phyloP scores from a whole-genome alignment of 1,140 invertebrate species.

The Campoletis sonorensis region DNA sequence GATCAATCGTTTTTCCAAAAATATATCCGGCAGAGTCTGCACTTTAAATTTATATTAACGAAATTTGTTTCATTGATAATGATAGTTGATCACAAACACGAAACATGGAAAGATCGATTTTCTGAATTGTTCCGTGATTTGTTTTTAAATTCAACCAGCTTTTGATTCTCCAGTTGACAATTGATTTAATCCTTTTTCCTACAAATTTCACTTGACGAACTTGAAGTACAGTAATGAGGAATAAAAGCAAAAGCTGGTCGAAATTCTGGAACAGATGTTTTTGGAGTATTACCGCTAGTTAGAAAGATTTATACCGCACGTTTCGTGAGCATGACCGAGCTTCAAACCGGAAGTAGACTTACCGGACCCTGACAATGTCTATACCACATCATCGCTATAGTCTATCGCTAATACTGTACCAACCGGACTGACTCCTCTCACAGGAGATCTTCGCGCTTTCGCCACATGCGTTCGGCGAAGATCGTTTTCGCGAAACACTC shows the following conservation, averaged over 20 bases:
- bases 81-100: too few species aligned
- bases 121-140: too few species aligned
- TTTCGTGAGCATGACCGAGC: constrained; percentile 47
- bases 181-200: too few species aligned
- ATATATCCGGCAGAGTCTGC: too few species aligned
- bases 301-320: constrained; percentile 5
- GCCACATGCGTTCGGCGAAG: constrained; percentile 47
- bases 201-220: too few species aligned
- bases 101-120: too few species aligned
- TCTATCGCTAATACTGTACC: constrained; percentile 39
- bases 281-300: constrained; percentile 4
- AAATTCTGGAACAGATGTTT: constrained; percentile 21
- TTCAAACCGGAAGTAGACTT: constrained; percentile 57
- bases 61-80: too few species aligned
- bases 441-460: constrained; percentile 58
- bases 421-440: constrained; percentile 30
- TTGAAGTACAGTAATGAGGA: too few species aligned
- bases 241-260: neutral
- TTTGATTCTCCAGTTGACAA: too few species aligned
- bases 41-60: too few species aligned
- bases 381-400: constrained; percentile 32
- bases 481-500: constrained; percentile 57
- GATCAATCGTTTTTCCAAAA: too few species aligned
- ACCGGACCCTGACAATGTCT: constrained; percentile 12
- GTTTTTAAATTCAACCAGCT: too few species aligned